Evolutionary conservation across 2,888 invertebrate species (phyloP).

Genomic region (Erebia palarica): DNA sequence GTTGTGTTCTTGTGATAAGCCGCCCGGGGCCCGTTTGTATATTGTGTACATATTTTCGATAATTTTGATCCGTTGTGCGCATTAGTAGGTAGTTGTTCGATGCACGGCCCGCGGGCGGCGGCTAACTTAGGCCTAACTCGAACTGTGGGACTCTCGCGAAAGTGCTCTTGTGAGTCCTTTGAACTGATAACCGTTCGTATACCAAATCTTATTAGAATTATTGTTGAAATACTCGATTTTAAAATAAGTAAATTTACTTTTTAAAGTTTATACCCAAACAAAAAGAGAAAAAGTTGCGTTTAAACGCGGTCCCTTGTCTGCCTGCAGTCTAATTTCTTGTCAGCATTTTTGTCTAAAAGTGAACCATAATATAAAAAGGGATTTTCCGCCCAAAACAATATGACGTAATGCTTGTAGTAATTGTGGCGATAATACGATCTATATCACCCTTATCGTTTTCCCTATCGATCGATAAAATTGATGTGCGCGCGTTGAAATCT

Average conservation of each 20-base stretch:
- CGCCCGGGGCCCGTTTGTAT: constrained; percentile 56
- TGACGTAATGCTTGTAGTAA: constrained; percentile 53
- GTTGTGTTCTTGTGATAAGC: constrained; percentile 66
- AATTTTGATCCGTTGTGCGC: constrained; percentile 67
- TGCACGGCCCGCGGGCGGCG: constrained; percentile 59
- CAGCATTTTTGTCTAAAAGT: background rate
- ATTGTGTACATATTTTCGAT: constrained; percentile 71
- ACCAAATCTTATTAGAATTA: constrained; percentile 47
- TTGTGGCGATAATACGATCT: constrained; percentile 63
- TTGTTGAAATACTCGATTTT: constrained; percentile 34
- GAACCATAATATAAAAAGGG: constrained; percentile 35
- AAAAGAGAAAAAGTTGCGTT: background rate
- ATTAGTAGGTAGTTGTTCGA: constrained; percentile 66
- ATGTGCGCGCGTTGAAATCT: constrained; percentile 76
- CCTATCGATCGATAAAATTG: constrained; percentile 62
- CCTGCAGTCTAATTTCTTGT: background rate
- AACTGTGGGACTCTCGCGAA: constrained; percentile 63
- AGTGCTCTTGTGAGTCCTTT: constrained; percentile 71
- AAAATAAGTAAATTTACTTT: constrained; percentile 3
- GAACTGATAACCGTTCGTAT: constrained; percentile 56
- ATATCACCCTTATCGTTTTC: constrained; percentile 63
- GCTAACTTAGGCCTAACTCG: constrained; percentile 68
- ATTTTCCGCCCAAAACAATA: constrained; percentile 53
- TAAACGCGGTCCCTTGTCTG: background rate
- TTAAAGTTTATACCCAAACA: constrained; percentile 5